Evolutionary conservation across 2,888 invertebrate genomes (phyloP), one percentile per base, ranked within the genome.

Genomic region (Hypolimnas misippus): DNA sequence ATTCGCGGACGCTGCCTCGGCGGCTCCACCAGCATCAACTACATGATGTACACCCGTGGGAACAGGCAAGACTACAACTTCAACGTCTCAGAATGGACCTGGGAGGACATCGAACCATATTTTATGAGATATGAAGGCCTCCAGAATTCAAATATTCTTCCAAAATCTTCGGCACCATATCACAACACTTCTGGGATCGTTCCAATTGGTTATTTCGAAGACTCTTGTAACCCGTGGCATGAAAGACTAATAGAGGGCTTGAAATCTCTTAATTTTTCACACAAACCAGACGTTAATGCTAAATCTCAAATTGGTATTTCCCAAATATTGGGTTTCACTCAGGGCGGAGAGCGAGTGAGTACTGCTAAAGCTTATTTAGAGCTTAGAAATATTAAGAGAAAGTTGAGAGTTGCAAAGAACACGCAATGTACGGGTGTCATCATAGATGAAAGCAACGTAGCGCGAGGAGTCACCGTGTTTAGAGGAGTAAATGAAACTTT

Each of bases 21-120:
- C 0, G 88, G 88, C 57, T 86, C 88, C 65, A 82, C 87, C 55
- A 76, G 76, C 70, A 82, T 83, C 69, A 89, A 89, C 74, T 79
- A 80, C 71, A 86, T 89, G 87, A 68, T 87, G 66, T 86, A 86
- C 72, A 76, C 77, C 1, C 81, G 89, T 29, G 88, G 88, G 1
- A 81, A 79, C 63, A 76, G 73, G 0, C 50, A 7, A 0, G 87
- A 88, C 72, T 86, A 80, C 57, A 73, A 77, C 10, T 75, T 79
- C 16, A 58, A 66, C 52, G 59, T 81, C 14, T 67, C 82, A 1
- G 86, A 81, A 7, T 89, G 89, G 89, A 68, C 73, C 31, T 87
- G 83, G 83, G 53, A 73, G 0, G 80, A 85, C 21, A 59, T 89
- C 1, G 62, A 76, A 62, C 86, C 87, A 0, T 87, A 84, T 65